Base-by-base conservation (phyloP, 2,888 invertebrate species). In the Acanthoscelides obtectus region DNA sequence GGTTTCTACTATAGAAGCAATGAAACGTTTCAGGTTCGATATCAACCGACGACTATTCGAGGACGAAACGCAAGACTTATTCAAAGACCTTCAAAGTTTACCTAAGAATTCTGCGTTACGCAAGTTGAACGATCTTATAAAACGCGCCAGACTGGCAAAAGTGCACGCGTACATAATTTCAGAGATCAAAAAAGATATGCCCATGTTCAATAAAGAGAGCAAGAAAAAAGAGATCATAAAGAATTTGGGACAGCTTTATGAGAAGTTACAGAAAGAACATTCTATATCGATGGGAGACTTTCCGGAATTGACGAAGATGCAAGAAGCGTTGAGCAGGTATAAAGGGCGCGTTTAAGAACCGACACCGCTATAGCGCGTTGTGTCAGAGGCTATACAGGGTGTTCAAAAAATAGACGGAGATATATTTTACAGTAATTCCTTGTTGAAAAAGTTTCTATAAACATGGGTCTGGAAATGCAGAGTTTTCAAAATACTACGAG, bases 81-180 rank as follows among this genome's bases (percentile, higher is more conserved):
- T 98, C 86, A 91, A 90, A 80, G 99, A 99, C 84, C 90, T 99
- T 85, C 97, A 98, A 84, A 95, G 95, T 22, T 87, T 99, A 71
- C 99, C 99, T 0, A 89, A 95, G 80, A 98, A 99, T 87, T 98
- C 99, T 2, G 97, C 98, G 0, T 88, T 99, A 67, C 89, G 99
- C 71, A 99, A 99, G 87, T 88, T 99, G 19, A 99, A 99, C 86
- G 99, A 99, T 87, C 89, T 99, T 75, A 99, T 99, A 78, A 99
- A 99, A 86, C 88, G 99, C 74, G 98, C 99, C 12, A 89, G 99
- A 69, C 88, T 99, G 21, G 98, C 98, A 66, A 99, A 99, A 88
- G 98, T 99, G 0, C 98, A 99, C 86, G 99, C 99, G 0, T 98
- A 96, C 83, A 97, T 99, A 78, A 97, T 99, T 74, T 92, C 96